Conservation (phyloP, 2,797 vertebrate species). For the Benthosema pterotum region DNA sequence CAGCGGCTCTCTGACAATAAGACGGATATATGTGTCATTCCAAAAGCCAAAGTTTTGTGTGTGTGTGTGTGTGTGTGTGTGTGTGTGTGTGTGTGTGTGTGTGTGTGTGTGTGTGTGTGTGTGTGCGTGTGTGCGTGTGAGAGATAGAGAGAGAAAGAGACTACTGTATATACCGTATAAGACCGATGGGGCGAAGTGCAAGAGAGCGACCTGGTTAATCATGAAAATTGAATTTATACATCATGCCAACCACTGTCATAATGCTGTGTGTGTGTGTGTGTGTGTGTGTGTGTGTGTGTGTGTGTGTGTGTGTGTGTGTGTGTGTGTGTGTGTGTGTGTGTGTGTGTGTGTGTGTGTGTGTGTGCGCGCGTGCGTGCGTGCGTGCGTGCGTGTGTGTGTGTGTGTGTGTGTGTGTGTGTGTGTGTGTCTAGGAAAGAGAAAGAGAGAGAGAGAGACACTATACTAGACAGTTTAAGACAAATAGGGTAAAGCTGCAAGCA, state of each 20-base stretch:
- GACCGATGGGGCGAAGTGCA: background rate
- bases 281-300: background rate
- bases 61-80: background rate
- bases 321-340: background rate
- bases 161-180: conserved; percentile 2
- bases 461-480: background rate
- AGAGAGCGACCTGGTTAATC: background rate
- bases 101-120: background rate
- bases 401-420: background rate
- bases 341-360: background rate
- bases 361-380: background rate
- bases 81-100: conserved; percentile 1
- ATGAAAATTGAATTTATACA: conserved; percentile 1
- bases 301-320: background rate
- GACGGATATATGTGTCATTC: conserved; percentile 21
- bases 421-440: too few relatives aligned
- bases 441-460: too few relatives aligned
- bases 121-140: background rate
- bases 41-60: conserved; percentile 10
- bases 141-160: background rate
- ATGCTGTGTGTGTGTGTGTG: background rate
- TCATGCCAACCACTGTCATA: conserved; percentile 12
- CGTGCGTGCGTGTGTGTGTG: background rate
- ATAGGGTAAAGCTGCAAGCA: background rate
- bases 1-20: conserved; percentile 15